Evolutionary conservation across 1,140 invertebrate genomes (phyloP).

Genomic region (Leguminivora glycinivorella): DNA sequence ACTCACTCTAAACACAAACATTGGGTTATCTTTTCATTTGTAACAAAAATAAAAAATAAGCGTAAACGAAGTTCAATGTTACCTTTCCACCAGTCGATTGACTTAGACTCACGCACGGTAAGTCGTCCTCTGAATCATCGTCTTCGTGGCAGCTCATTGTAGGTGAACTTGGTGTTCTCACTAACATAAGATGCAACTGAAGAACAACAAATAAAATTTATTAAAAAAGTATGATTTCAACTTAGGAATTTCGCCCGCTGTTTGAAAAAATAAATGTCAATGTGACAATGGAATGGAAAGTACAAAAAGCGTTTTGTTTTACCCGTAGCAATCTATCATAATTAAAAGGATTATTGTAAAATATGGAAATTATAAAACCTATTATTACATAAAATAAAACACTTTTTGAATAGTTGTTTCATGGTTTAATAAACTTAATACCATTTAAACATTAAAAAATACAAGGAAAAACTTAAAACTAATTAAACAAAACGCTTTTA

Average conservation of each 20-base stretch:
- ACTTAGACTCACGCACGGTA: constrained; percentile 40
- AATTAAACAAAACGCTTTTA: background rate
- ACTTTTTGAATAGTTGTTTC: too few relatives aligned
- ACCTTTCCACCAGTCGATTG: constrained; percentile 31
- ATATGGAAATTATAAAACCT: too few relatives aligned
- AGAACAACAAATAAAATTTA: background rate
- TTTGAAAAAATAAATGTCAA: background rate
- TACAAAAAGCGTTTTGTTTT: too few relatives aligned
- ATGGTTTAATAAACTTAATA: too few relatives aligned
- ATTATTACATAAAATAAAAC: too few relatives aligned
- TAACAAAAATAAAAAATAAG: too few relatives aligned
- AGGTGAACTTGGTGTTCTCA: background rate
- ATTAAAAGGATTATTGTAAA: too few relatives aligned
- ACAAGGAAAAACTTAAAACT: background rate
- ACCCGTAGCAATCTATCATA: too few relatives aligned
- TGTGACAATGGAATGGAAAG: background rate
- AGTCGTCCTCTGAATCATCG: constrained; percentile 37
- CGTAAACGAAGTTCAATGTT: background rate
- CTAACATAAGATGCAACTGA: too few relatives aligned
- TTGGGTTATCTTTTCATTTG: background rate
- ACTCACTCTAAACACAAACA: constrained; percentile 32
- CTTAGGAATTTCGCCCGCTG: background rate
- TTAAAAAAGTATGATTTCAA: too few relatives aligned
- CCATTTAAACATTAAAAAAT: background rate
- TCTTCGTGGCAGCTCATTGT: constrained; percentile 35